Base-by-base conservation (phyloP, 2,888 invertebrate species). In the Cantharis lateralis region DNA sequence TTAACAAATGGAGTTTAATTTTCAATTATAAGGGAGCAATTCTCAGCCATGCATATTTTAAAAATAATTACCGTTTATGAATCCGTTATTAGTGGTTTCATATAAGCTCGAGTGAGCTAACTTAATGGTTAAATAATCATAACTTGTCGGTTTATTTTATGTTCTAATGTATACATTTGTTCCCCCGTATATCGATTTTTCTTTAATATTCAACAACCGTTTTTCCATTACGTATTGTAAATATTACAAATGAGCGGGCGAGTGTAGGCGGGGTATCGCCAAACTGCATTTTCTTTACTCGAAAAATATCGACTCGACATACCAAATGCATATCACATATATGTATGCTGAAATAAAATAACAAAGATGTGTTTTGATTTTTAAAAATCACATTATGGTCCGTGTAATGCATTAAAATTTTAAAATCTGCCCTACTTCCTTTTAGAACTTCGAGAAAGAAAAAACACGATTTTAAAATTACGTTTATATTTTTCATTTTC, bases 1-100 rank as follows among this genome's bases (percentile, higher is more conserved):
- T 48, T 71, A 71, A 75, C 75, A 75, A 75, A 75, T 64, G 68
- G 71, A 71, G 71, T 75, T 74, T 75, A 75, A 75, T 75, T 75
- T 75, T 75, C 75, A 75, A 75, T 75, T 75, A 75, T 24, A 18
- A 71, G 28, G 75, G 75, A 15, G 75, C 64, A 70, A 70, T 26
- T 75, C 62, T 64, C 75, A 68, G 15, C 61, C 71, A 75, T 75
- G 75, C 75, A 75, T 71, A 75, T 75, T 75, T 75, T 66, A 74
- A 74, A 74, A 74, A 69, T 64, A 74, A 70, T 74, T 74, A 62
- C 62, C 28, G 18, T 74, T 74, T 74, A 74, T 74, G 74, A 70
- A 70, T 70, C 74, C 28, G 70, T 74, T 69, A 63, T 62, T 70
- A 73, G 28, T 61, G 62, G 24, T 15, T 68, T 62, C 48, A 61